A percentile compares a stretch with the other conserved stretches of the same genome.
Conservation (phyloP, 2,113 vertebrate genomes). For the Platycercus adscitus region DNA sequence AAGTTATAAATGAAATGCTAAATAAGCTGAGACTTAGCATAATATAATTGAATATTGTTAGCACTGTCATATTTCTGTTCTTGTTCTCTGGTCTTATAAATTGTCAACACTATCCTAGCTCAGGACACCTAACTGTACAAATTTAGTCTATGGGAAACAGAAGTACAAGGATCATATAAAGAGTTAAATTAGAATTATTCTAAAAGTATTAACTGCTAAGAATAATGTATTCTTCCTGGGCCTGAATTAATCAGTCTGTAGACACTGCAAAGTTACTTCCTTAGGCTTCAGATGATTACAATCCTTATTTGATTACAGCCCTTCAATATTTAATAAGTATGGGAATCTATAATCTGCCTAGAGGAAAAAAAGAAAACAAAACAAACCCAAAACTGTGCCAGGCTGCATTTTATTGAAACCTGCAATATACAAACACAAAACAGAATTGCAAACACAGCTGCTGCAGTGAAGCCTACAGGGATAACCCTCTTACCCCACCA, state of each 20-base stretch:
- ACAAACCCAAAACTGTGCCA: neutral
- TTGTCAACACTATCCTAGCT: neutral
- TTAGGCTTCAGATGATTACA: conserved; percentile 39
- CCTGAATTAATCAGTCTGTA: conserved; percentile 28
- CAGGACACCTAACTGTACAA: neutral
- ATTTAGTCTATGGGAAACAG: neutral
- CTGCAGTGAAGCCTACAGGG: conserved; percentile 5
- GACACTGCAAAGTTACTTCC: conserved; percentile 18
- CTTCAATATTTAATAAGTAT: conserved; percentile 63
- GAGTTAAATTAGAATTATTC: conserved; percentile 19
- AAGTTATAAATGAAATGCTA: neutral
- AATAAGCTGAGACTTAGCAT: neutral
- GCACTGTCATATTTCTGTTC: neutral
- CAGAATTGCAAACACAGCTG: conserved; percentile 65
- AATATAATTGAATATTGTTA: neutral
- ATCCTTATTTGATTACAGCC: conserved; percentile 23
- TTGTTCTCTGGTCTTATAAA: neutral
- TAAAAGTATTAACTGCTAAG: conserved; percentile 7
- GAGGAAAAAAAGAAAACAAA: neutral
- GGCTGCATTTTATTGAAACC: conserved; percentile 48
- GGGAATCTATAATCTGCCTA: conserved; percentile 51
- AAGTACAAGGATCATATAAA: neutral
- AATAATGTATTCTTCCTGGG: neutral
- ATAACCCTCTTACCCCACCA: neutral
- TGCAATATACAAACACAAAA: conserved; percentile 59